These are phyloP conservation scores for Drosophila multiciliata DNA, from an alignment of 2,888 invertebrate species.

Conservation along the genomic window DNA sequence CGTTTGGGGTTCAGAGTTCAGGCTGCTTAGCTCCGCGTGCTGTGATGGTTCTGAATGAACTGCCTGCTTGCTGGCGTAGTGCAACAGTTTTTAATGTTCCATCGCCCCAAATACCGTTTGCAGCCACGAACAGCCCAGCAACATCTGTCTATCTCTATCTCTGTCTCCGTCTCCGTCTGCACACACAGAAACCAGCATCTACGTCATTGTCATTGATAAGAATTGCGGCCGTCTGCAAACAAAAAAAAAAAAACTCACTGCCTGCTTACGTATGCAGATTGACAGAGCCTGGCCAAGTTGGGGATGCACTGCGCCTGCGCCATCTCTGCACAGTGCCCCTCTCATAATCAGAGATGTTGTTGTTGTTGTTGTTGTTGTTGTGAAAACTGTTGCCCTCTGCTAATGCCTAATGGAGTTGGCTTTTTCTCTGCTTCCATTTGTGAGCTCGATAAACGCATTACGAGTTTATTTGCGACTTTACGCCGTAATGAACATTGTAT, in stretches of 20 bases:
- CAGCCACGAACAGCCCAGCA: slow-evolving; percentile 53
- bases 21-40: slow-evolving; percentile 65
- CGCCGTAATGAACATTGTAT: not conserved
- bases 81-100: slow-evolving; percentile 83
- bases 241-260: not conserved
- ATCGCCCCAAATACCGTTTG: slow-evolving; percentile 76
- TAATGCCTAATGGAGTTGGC: slow-evolving; percentile 2
- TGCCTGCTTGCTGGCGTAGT: slow-evolving; percentile 70
- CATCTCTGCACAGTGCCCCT: slow-evolving; percentile 55
- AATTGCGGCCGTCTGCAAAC: slow-evolving; percentile 56
- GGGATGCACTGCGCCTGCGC: slow-evolving; percentile 60
- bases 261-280: slow-evolving; percentile 72
- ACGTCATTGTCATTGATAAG: slow-evolving; percentile 79
- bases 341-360: not conserved
- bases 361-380: not conserved
- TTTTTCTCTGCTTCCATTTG: not conserved
- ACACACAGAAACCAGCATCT: slow-evolving; percentile 55
- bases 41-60: slow-evolving; percentile 83
- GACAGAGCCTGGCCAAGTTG: slow-evolving; percentile 25
- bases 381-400: slow-evolving; percentile 10
- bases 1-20: not conserved
- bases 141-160: slow-evolving; percentile 20
- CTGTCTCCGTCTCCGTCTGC: slow-evolving; percentile 27
- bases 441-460: slow-evolving; percentile 6
- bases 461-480: not conserved